Conservation (phyloP, 1,140 invertebrate genomes). For the Chymomyza costata region DNA sequence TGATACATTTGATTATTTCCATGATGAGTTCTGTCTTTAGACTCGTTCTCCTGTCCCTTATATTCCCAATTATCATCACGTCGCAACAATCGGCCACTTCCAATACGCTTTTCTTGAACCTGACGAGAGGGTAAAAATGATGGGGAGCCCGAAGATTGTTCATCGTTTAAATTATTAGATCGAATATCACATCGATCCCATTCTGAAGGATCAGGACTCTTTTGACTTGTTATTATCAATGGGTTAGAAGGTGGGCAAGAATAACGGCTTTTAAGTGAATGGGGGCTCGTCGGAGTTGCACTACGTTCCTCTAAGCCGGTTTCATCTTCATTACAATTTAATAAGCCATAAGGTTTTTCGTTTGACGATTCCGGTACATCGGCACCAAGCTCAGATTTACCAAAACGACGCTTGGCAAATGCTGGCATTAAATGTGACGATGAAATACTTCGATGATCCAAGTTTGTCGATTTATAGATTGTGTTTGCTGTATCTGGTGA, state of each 20-base stretch:
- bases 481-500: constrained; percentile 5
- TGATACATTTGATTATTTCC: constrained; percentile 18
- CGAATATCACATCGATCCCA: constrained; percentile 26
- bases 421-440: constrained; percentile 74
- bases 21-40: constrained; percentile 34
- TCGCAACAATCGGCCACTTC: constrained; percentile 83
- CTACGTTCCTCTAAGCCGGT: neutral
- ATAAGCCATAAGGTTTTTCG: constrained; percentile 15
- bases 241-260: neutral
- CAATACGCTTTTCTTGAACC: constrained; percentile 79
- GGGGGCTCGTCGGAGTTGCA: constrained; percentile 5
- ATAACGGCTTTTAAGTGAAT: constrained; percentile 5
- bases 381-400: constrained; percentile 8
- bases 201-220: neutral
- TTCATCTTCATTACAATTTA: constrained; percentile 1
- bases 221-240: constrained; percentile 2
- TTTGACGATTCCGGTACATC: constrained; percentile 13
- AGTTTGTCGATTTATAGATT: constrained; percentile 31
- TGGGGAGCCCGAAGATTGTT: constrained; percentile 25
- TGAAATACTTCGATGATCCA: constrained; percentile 72
- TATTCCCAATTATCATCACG: constrained; percentile 80
- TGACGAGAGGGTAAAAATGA: constrained; percentile 26
- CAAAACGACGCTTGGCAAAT: constrained; percentile 60
- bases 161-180: constrained; percentile 18
- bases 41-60: constrained; percentile 66